phyloP scores from a whole-genome alignment of 2,888 invertebrate genomes.

The Thecophora atra region DNA sequence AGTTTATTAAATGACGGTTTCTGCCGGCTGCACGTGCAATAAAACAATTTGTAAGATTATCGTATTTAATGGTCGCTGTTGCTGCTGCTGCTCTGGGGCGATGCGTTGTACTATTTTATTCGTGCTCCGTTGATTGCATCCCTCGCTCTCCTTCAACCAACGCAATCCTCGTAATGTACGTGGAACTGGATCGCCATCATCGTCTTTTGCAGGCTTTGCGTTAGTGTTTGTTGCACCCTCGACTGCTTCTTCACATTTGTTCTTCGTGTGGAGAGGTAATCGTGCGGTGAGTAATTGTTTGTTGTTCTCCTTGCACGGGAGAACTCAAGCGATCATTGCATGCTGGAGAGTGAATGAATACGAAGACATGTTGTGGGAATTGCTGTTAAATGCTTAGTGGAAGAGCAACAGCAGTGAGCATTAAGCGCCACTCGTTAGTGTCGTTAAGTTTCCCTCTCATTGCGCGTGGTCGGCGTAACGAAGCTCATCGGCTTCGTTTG shows the following conservation, averaged over 20 bases:
- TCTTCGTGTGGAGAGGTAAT: background rate
- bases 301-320: conserved; percentile 18
- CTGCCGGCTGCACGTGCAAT: conserved; percentile 30
- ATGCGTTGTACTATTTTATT: background rate
- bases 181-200: too few species aligned
- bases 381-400: background rate
- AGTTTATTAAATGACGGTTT: conserved; percentile 17
- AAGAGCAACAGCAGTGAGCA: background rate
- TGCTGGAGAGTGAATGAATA: conserved; percentile 28
- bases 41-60: conserved; percentile 33
- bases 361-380: background rate
- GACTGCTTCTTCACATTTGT: background rate
- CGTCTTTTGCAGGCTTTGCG: too few species aligned
- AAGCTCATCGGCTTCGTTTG: background rate
- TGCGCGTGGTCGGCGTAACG: background rate
- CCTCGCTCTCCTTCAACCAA: background rate
- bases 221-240: background rate
- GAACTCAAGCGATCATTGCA: background rate
- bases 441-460: conserved; percentile 2
- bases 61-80: conserved; percentile 7
- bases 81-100: background rate
- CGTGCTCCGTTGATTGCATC: background rate
- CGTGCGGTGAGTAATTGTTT: conserved; percentile 31
- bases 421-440: conserved; percentile 16
- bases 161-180: background rate